Evolutionary conservation across 2,888 invertebrate species (phyloP).

Genomic region (Diabrotica balteata): DNA sequence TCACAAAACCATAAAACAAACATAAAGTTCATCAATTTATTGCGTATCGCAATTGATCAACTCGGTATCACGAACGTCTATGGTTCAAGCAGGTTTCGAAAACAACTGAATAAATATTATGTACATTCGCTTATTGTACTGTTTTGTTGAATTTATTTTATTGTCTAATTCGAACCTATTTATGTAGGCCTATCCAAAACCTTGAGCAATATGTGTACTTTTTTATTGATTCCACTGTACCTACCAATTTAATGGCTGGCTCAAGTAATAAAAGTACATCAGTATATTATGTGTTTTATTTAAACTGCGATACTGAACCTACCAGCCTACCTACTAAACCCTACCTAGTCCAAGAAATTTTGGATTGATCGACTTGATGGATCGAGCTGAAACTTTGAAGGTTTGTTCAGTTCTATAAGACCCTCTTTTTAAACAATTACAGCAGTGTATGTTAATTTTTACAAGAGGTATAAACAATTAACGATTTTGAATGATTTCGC

Average conservation of each 20-base stretch:
- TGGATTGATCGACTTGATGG: too few species aligned
- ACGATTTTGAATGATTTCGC: too few species aligned
- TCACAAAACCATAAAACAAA: neutral
- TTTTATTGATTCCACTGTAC: conserved; percentile 50
- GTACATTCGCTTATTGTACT: conserved; percentile 46
- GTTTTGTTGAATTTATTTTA: conserved; percentile 25
- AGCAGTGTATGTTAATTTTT: too few species aligned
- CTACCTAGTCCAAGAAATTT: too few species aligned
- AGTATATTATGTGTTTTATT: conserved; percentile 40
- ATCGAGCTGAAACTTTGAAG: too few species aligned
- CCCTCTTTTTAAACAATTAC: too few species aligned
- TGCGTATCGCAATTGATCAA: too few species aligned
- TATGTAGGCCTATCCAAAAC: conserved; percentile 39
- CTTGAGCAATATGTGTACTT: conserved; percentile 42
- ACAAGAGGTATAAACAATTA: too few species aligned
- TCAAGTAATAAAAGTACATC: conserved; percentile 54
- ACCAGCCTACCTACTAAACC: too few species aligned
- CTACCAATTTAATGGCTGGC: conserved; percentile 48
- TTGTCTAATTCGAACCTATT: conserved; percentile 22
- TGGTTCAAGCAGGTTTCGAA: conserved; percentile 41
- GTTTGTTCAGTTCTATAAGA: too few species aligned
- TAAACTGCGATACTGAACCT: too few species aligned
- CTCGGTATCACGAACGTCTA: conserved; percentile 2
- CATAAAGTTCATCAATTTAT: too few species aligned
- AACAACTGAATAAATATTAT: conserved; percentile 47